Conservation (phyloP, 2,888 invertebrate species). For the Hyppa rectilinea region DNA sequence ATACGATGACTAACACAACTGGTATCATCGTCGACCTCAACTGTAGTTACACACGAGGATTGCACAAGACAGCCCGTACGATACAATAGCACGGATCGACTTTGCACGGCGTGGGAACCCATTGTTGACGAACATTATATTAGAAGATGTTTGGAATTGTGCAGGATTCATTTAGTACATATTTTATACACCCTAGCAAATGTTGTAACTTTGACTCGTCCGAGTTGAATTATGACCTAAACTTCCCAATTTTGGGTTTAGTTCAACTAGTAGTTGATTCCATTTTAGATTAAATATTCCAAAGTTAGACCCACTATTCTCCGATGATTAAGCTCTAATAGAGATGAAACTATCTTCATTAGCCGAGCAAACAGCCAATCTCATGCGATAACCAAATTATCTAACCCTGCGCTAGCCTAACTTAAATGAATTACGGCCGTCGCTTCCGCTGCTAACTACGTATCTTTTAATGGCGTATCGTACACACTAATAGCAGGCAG, state of each 20-base stretch:
- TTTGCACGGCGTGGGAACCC: conserved; percentile 49
- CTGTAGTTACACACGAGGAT: conserved; percentile 19
- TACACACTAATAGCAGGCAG: not conserved
- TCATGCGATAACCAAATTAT: conserved; percentile 47
- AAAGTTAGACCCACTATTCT: conserved; percentile 10
- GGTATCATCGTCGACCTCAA: conserved; percentile 21
- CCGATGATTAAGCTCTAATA: conserved; percentile 22
- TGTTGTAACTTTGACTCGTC: not conserved
- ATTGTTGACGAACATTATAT: conserved; percentile 34
- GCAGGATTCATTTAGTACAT: conserved; percentile 9
- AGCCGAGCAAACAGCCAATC: conserved; percentile 25
- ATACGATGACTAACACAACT: conserved; percentile 22
- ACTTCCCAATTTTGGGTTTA: not conserved
- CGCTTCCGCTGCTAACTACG: conserved; percentile 9
- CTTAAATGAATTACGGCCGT: conserved; percentile 42
- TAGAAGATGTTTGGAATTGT: conserved; percentile 25
- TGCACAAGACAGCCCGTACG: conserved; percentile 19
- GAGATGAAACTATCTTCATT: conserved; percentile 30
- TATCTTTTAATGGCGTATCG: not conserved
- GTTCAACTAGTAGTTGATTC: not conserved
- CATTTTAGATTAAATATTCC: not conserved
- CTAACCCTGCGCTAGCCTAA: conserved; percentile 11
- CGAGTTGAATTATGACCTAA: not conserved
- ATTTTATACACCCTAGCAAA: conserved; percentile 13
- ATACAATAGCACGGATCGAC: conserved; percentile 50